Conservation (phyloP, 2,888 invertebrate genomes). For the Spilosoma lubricipeda region DNA sequence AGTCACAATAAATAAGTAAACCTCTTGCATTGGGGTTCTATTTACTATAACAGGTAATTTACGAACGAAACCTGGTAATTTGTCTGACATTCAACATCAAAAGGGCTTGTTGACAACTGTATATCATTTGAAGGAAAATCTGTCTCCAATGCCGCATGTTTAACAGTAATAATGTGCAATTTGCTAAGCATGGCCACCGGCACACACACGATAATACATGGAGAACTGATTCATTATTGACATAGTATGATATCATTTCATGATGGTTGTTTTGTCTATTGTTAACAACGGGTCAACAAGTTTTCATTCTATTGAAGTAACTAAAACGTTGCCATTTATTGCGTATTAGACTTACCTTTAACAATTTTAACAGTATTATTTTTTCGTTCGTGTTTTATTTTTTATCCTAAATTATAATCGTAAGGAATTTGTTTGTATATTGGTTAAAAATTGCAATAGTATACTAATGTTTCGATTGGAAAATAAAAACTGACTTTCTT, state of each 20-base stretch:
- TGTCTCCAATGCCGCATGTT: conserved; percentile 38
- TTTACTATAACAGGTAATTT: conserved; percentile 46
- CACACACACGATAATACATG: conserved; percentile 13
- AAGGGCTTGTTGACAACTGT: conserved; percentile 68
- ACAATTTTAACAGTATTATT: not conserved
- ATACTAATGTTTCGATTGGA: not conserved
- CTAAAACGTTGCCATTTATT: not conserved
- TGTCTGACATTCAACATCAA: conserved; percentile 72
- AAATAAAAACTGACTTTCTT: not conserved
- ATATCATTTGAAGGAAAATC: conserved; percentile 62
- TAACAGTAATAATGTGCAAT: conserved; percentile 55
- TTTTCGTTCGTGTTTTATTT: not conserved
- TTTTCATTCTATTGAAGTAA: not conserved
- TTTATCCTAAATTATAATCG: not conserved
- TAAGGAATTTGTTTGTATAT: too few species aligned
- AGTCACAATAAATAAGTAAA: conserved; percentile 5
- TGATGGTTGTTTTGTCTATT: conserved; percentile 26
- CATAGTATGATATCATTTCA: conserved; percentile 23
- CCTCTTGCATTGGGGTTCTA: conserved; percentile 12
- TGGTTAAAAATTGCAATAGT: too few species aligned
- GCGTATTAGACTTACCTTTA: not conserved
- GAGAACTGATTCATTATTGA: conserved; percentile 37
- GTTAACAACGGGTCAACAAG: not conserved
- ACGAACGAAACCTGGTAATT: conserved; percentile 65
- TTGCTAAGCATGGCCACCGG: conserved; percentile 45